phyloP scores from a whole-genome alignment of 1,140 invertebrate species.

The Panonychus citri region DNA sequence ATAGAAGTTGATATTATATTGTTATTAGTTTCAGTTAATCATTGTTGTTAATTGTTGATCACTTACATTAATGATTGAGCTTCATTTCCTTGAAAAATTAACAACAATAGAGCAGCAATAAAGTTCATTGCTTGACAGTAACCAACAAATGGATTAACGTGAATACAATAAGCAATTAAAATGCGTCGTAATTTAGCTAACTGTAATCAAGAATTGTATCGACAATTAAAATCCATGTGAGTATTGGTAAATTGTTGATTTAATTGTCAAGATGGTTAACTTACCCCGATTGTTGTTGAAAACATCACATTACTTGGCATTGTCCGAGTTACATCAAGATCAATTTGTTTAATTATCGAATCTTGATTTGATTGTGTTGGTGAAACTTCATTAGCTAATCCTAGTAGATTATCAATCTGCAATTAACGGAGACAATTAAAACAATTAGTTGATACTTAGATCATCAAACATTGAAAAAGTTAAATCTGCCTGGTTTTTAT shows the following conservation, averaged over 20 bases:
- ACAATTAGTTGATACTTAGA: no score
- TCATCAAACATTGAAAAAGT: no score
- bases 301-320: constrained; percentile 3
- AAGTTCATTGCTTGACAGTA: constrained; percentile 9
- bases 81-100: constrained; percentile 3
- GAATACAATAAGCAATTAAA: constrained; percentile 4
- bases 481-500: no score
- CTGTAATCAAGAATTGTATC: background rate
- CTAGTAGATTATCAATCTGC: background rate
- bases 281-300: no score
- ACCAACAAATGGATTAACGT: constrained; percentile 5
- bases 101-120: constrained; percentile 1
- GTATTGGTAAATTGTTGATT: background rate
- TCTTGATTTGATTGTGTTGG: background rate
- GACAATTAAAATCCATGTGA: background rate
- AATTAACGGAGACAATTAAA: no score
- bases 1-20: background rate
- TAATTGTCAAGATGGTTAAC: background rate
- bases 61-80: constrained; percentile 1
- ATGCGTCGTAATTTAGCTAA: background rate
- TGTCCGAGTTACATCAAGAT: constrained; percentile 3
- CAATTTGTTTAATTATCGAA: constrained; percentile 1
- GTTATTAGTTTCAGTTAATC: no score
- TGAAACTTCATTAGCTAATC: background rate
- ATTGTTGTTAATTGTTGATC: no score